Evolutionary conservation across 2,113 vertebrate genomes (phyloP), one percentile per base, ranked within the genome.

Genomic region (Ageneiosus marmoratus): DNA sequence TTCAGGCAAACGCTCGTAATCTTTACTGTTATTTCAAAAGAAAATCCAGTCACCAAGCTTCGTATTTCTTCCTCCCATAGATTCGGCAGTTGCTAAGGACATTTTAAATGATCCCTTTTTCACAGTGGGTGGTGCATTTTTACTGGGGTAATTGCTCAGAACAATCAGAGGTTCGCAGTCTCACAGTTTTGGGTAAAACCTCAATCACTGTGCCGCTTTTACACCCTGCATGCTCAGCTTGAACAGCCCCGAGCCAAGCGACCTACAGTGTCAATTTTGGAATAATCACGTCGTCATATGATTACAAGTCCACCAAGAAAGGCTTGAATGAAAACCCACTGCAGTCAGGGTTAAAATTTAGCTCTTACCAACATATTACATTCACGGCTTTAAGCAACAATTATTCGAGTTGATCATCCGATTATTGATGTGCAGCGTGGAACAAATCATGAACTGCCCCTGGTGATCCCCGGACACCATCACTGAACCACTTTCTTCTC

Each of bases 81-180:
- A 41, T 41, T 41, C 37, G 77, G 76, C 13, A 10, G 89, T 90
- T 89, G 85, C 90, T 86, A 83, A 88, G 86, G 48, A 79, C 83
- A 87, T 58, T 82, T 27, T 37, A 78, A 58, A 51, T 10, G 27
- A 75, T 74, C 51, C 15, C 32, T 51, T 80, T 70, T 50, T 60
- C 81, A 80, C 67, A 44, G 41, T 18, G 24, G 51, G 60, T 84
- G 87, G 82, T 77, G 81, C 41, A 63, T 51, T 7, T 41, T 80
- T 20, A 1, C 46, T 53, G 7, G 11, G 77, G 76, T 62, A 86
- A 80, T 10, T 32, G 29, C 69, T 29, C 79, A 51, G n/a, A 82
- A 63, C 18, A 34, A 67, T 37, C 3, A 27, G 41, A n/a, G 1
- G 73, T 82, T 34, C 53, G 63, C 34, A 29, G 50, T 13, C 44